Percentiles rank a stretch among this genome's conserved stretches.
These are phyloP conservation scores for Pachypanchax playfairii DNA, from an alignment of 2,113 vertebrate species.

Conservation along the genomic window DNA sequence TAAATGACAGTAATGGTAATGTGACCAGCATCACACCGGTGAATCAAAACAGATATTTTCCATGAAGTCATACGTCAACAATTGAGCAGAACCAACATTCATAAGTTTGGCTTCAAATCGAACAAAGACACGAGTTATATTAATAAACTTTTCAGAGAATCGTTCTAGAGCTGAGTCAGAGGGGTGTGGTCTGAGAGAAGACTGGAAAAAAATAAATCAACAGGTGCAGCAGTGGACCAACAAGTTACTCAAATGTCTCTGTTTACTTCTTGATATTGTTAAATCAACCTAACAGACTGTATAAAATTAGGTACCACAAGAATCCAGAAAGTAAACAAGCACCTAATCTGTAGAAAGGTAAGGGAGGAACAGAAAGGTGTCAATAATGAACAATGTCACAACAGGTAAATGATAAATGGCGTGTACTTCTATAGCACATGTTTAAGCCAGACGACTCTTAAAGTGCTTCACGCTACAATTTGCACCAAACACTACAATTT, in stretches of 20 bases:
- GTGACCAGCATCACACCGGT: background rate
- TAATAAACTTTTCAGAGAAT: constrained; percentile 4
- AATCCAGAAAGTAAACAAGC: background rate
- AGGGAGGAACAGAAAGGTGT: too few species aligned
- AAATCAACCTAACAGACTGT: background rate
- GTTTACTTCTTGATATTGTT: background rate
- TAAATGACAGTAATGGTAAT: background rate
- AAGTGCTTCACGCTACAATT: too few species aligned
- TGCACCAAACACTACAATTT: too few species aligned
- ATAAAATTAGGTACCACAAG: background rate
- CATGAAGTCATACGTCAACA: constrained; percentile 9
- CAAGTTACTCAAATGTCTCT: background rate
- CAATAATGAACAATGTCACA: too few species aligned
- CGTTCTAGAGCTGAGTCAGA: constrained; percentile 17
- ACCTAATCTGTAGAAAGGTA: background rate
- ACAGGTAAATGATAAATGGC: too few species aligned
- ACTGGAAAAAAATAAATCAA: background rate
- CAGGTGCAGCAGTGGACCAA: background rate
- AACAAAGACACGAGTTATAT: constrained; percentile 19
- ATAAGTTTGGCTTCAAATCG: background rate
- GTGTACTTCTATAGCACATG: too few species aligned
- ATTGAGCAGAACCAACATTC: constrained; percentile 1
- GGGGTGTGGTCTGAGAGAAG: constrained; percentile 13
- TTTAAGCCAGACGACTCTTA: too few species aligned
- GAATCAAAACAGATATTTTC: too few species aligned